Percentiles rank a stretch among this genome's conserved stretches.
These are phyloP conservation scores for Eristalinus aeneus DNA, from an alignment of 2,888 invertebrate genomes.

Conservation along the genomic window DNA sequence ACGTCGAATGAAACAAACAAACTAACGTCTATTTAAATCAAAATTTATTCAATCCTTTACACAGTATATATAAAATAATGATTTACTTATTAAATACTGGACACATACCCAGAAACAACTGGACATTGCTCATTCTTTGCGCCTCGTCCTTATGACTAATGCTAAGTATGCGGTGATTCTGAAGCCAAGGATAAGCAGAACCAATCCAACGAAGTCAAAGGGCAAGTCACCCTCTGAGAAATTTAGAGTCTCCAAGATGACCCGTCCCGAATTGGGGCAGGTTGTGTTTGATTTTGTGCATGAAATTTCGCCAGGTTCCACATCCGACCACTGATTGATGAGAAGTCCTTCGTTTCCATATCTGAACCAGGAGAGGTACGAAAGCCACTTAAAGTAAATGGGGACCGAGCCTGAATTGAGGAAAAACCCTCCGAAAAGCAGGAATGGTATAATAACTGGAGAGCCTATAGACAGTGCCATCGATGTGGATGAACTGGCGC, in stretches of 20 bases:
- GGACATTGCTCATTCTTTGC: slow-evolving; percentile 80
- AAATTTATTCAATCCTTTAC: no score
- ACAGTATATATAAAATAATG: no score
- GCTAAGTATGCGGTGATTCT: slow-evolving; percentile 89
- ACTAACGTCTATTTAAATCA: no score
- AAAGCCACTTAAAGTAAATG: slow-evolving; percentile 91
- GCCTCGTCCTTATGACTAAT: slow-evolving; percentile 85
- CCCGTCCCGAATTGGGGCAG: slow-evolving; percentile 89
- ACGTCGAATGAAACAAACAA: not conserved
- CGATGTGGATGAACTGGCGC: slow-evolving; percentile 89
- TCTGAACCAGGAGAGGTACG: slow-evolving; percentile 95
- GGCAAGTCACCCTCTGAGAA: slow-evolving; percentile 87
- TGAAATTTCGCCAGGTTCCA: slow-evolving; percentile 87
- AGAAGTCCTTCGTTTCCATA: slow-evolving; percentile 94
- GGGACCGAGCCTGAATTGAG: slow-evolving; percentile 95
- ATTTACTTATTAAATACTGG: not conserved
- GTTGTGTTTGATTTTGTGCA: slow-evolving; percentile 88
- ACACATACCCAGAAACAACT: not conserved
- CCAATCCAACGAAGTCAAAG: slow-evolving; percentile 87
- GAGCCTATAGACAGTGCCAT: slow-evolving; percentile 96
- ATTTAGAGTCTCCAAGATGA: slow-evolving; percentile 89
- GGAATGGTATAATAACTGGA: slow-evolving; percentile 94
- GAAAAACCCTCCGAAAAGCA: slow-evolving; percentile 98
- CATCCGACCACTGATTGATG: slow-evolving; percentile 93
- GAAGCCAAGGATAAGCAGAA: slow-evolving; percentile 87